Conservation (phyloP, 2,888 invertebrate genomes). For the Didymodactylos carnosus region DNA sequence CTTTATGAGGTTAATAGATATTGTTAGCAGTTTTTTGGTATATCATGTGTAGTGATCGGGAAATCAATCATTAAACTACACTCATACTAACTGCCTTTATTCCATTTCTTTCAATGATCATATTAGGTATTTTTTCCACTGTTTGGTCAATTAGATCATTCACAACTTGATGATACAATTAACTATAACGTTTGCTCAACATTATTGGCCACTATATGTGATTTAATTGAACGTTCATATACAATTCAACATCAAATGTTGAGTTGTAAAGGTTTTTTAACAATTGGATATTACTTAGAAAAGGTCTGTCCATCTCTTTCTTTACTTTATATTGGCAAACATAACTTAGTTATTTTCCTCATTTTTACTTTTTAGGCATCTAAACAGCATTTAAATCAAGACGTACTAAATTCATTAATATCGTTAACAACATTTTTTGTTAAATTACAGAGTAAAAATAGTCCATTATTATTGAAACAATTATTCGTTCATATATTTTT, state of each 20-base stretch:
- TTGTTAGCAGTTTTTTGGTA: too few relatives aligned
- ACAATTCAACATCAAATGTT: conserved; percentile 98
- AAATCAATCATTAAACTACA: too few relatives aligned
- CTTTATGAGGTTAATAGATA: too few relatives aligned
- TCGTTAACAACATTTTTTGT: conserved; percentile 33
- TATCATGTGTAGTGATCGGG: too few relatives aligned
- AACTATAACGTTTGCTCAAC: conserved; percentile 39
- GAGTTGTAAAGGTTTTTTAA: conserved; percentile 89
- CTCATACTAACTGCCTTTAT: neutral
- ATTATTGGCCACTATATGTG: conserved; percentile 84
- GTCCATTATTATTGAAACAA: conserved; percentile 43
- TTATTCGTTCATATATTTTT: conserved; percentile 94
- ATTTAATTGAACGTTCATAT: conserved; percentile 80
- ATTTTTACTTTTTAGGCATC: conserved; percentile 18
- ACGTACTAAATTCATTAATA: conserved; percentile 54
- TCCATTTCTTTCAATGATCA: too few relatives aligned
- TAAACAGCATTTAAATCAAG: conserved; percentile 73
- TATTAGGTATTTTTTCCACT: conserved; percentile 88
- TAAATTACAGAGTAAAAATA: conserved; percentile 23
- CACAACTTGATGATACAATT: conserved; percentile 32
- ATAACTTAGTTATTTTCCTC: neutral
- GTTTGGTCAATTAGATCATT: conserved; percentile 86
- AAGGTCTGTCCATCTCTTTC: conserved; percentile 38
- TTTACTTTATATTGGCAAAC: neutral
- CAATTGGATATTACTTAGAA: conserved; percentile 87